Conservation (phyloP, 2,797 vertebrate species). For the Poecilia velifera region DNA sequence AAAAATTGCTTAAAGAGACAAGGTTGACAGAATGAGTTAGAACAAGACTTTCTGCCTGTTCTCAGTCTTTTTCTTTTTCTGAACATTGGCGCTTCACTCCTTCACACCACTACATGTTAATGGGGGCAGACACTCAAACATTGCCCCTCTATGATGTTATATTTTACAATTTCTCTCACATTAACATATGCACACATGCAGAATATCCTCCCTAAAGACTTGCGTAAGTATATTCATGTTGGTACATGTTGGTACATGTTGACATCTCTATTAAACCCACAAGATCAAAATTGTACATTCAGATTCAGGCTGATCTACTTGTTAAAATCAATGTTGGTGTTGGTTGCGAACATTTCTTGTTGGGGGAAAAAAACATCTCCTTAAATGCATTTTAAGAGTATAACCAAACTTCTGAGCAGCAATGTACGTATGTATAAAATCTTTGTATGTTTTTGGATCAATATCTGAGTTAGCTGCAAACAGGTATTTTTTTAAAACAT, state of each 20-base stretch:
- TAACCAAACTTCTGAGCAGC: not conserved
- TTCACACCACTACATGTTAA: not conserved
- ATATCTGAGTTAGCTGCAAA: not conserved
- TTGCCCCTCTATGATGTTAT: not conserved
- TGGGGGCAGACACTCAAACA: conserved; percentile 1
- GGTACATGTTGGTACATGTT: not conserved
- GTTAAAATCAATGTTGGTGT: not conserved
- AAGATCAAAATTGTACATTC: not conserved
- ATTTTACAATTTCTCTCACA: not conserved
- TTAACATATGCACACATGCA: not conserved
- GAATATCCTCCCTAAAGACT: not conserved
- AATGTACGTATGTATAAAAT: not conserved
- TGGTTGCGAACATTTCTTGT: not conserved
- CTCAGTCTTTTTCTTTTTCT: not conserved
- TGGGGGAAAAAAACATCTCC: not conserved
- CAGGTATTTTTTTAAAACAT: not conserved
- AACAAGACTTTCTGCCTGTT: conserved; percentile 5
- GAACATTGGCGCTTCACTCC: not conserved
- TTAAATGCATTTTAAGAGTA: not conserved
- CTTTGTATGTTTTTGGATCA: not conserved
- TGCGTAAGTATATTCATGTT: not conserved
- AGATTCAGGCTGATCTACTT: not conserved
- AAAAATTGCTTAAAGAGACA: conserved; percentile 11
- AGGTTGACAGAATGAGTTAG: conserved; percentile 8
- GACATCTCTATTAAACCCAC: not conserved